A percentile compares a stretch with the other conserved stretches of the same genome.
These are phyloP conservation scores for Brachylomia viminalis DNA, from an alignment of 2,888 invertebrate genomes.

Conservation along the genomic window DNA sequence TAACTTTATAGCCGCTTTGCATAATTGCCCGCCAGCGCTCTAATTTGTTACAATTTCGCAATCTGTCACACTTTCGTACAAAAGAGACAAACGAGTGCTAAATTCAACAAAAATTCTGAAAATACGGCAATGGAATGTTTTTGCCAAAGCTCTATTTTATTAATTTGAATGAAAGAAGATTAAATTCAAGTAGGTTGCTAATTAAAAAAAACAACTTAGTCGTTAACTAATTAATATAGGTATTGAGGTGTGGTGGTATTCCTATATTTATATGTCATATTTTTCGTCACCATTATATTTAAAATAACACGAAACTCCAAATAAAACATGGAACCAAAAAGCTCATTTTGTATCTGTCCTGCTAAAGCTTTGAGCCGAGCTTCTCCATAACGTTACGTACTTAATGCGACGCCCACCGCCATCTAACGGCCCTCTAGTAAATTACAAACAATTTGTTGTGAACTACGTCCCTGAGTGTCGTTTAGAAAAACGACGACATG, in stretches of 20 bases:
- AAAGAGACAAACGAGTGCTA: slow-evolving; percentile 67
- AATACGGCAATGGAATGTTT: not conserved
- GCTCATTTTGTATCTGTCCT: not conserved
- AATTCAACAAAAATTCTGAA: slow-evolving; percentile 49
- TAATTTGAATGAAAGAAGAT: not conserved
- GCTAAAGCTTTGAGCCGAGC: slow-evolving; percentile 1
- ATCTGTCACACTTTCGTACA: slow-evolving; percentile 83
- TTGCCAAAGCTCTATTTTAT: not conserved
- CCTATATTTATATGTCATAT: not conserved
- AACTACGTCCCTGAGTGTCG: not conserved
- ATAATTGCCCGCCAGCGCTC: slow-evolving; percentile 86
- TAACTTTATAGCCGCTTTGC: slow-evolving; percentile 88
- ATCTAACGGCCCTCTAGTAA: slow-evolving; percentile 77
- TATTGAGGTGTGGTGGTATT: not conserved
- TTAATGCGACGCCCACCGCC: slow-evolving; percentile 76
- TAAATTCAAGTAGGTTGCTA: not conserved
- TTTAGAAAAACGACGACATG: slow-evolving; percentile 13
- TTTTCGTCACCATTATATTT: not conserved
- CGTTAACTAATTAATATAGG: not conserved
- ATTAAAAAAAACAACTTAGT: not conserved
- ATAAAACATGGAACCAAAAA: not conserved
- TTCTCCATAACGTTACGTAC: slow-evolving; percentile 14
- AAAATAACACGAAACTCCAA: not conserved
- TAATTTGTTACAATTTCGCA: slow-evolving; percentile 88
- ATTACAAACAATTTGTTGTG: slow-evolving; percentile 68